A percentile compares a stretch with the other conserved stretches of the same genome.
phyloP scores from a whole-genome alignment of 2,797 vertebrate genomes.

The Scleropages formosus region DNA sequence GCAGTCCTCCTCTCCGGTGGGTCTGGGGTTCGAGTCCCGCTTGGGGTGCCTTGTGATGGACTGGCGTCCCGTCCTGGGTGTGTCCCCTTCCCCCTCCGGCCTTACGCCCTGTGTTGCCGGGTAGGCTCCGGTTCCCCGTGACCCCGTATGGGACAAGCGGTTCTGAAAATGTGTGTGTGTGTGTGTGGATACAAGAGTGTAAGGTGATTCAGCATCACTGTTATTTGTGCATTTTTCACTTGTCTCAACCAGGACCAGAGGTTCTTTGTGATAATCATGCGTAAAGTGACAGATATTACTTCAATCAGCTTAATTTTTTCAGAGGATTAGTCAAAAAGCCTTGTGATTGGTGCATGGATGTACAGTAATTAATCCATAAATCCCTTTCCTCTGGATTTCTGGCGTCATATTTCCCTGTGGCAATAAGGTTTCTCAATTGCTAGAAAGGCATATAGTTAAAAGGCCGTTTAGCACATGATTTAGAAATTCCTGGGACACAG shows the following conservation, averaged over 20 bases:
- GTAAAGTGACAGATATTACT: conserved; percentile 1
- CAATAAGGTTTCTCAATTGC: background rate
- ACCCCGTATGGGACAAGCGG: no score
- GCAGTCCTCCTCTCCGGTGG: no score
- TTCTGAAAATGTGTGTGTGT: no score
- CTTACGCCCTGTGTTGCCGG: no score
- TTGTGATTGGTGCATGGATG: background rate
- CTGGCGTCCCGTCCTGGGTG: no score
- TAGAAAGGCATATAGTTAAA: background rate
- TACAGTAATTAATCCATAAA: background rate
- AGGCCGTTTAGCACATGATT: background rate
- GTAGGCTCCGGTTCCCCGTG: no score
- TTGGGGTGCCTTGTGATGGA: no score
- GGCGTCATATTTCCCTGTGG: background rate
- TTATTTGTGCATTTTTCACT: background rate
- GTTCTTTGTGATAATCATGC: background rate
- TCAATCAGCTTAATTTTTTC: conserved; percentile 5
- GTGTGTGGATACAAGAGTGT: background rate
- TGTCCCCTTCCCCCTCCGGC: no score
- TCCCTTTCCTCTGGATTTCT: background rate
- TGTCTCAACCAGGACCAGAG: background rate
- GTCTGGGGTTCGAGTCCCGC: no score
- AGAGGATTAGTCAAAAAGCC: background rate
- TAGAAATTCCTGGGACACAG: conserved; percentile 6
- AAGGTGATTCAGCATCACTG: background rate